Conservation (phyloP, 2,888 invertebrate genomes). For the Frankliniella intonsa region DNA sequence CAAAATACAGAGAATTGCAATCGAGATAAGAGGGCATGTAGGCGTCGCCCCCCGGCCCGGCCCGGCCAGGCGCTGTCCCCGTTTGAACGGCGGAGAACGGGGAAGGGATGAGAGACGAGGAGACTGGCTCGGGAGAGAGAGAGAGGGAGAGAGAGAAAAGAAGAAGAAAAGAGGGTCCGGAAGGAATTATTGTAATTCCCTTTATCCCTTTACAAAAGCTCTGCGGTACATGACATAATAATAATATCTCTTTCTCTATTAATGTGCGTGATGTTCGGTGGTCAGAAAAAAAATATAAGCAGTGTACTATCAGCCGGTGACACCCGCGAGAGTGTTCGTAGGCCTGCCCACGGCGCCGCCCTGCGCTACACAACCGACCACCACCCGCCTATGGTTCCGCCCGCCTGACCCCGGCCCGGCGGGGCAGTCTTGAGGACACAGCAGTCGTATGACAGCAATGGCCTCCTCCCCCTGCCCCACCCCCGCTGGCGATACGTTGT, state of each 20-base stretch:
- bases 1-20: slow-evolving; percentile 20
- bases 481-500: too few species aligned
- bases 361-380: too few species aligned
- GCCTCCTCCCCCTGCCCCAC: too few species aligned
- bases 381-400: too few species aligned
- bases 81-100: not conserved
- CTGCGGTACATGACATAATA: too few species aligned
- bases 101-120: too few species aligned
- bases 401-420: too few species aligned
- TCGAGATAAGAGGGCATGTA: not conserved
- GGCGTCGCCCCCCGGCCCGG: not conserved
- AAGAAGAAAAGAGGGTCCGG: not conserved
- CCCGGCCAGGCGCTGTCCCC: not conserved
- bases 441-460: too few species aligned
- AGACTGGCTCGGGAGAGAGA: not conserved
- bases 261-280: not conserved
- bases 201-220: too few species aligned
- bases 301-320: too few species aligned
- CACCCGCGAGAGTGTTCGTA: not conserved
- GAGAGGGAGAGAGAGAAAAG: not conserved
- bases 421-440: too few species aligned
- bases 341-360: too few species aligned
- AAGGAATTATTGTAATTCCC: not conserved
- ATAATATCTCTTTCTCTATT: not conserved
- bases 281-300: not conserved